Evolutionary conservation across 2,797 vertebrate species (phyloP).

Genomic region (Neomorphus geoffroyi): DNA sequence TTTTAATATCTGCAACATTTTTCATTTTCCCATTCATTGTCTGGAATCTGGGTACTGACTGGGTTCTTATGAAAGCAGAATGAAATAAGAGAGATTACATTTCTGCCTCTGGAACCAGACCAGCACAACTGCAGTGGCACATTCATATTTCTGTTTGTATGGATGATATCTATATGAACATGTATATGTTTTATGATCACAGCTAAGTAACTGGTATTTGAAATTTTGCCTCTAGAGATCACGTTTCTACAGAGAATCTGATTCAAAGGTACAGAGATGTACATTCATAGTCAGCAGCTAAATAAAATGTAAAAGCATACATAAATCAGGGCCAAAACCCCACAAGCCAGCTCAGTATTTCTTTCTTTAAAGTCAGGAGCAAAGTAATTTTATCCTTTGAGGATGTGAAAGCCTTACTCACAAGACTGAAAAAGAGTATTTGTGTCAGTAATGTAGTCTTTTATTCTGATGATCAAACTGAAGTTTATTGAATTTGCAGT

Average conservation of each 20-base stretch:
- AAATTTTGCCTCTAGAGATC: not conserved
- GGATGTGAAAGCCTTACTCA: not conserved
- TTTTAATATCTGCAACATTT: not conserved
- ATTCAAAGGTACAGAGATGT: not conserved
- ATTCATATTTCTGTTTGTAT: not conserved
- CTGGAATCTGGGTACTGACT: not conserved
- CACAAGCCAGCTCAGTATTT: not conserved
- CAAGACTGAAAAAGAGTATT: not conserved
- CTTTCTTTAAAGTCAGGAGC: not conserved
- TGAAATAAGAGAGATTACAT: not conserved
- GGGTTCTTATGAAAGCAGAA: not conserved
- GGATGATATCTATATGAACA: not conserved
- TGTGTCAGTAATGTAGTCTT: not conserved
- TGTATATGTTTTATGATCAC: not conserved
- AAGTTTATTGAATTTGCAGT: not conserved
- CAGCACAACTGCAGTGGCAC: not conserved
- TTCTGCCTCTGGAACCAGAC: not conserved
- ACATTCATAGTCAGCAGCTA: not conserved
- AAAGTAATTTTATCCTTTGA: not conserved
- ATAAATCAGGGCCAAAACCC: not conserved
- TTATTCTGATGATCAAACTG: not conserved
- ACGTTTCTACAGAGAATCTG: not conserved
- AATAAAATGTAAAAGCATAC: not conserved
- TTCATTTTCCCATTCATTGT: not conserved
- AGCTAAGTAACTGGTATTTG: not conserved